Base-by-base conservation (phyloP, 2,113 vertebrate genomes). In the Siphamia tubifer region DNA sequence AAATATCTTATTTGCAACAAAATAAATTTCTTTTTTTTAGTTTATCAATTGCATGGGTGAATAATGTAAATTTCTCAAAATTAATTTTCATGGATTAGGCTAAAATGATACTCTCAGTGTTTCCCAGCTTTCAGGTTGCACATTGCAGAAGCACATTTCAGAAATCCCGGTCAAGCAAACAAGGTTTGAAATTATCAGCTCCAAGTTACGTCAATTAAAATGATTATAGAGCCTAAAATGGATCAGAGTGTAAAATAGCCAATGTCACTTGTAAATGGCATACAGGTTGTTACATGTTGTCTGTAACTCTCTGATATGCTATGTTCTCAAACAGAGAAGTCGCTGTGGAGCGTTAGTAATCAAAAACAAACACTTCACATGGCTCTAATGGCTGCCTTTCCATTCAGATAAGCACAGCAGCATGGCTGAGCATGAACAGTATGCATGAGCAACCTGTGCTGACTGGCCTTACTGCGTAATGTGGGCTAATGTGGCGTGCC, bases 231-330 rank as follows among this genome's bases (percentile, higher is more conserved):
- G 8, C 58, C 28, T 27, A 39, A 39, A 52, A 34, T 24, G 32
- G 27, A 70, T 15, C 17, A 34, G 17, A 49, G 48, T 5, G 32
- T 55, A 35, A 68, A 74, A 36, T 2, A 2, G 47, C 56, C 68
- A 77, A 68, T 52, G 73, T 78, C 80, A 81, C 54, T 25, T 32
- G 62, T 30, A 34, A 64, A 78, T 67, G 39, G 40, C 62, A 25
- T 3, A 6, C 28, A 55, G 44, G 15, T 31, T 40, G 27, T 61
- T 45, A 28, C 54, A 16, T 45, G 51, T 35, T 67, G 31, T 42
- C 2, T 7, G 9, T n/a, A 13, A n/a, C 25, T 13, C 24, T 8
- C 15, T 8, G 66, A 60, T 68, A 63, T 54, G 36, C 23, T 5
- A 11, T 71, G 53, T 77, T 61, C 61, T 68, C 71, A 79, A 77